Percentiles rank a stretch among this genome's conserved stretches.
Evolutionary conservation across 2,797 vertebrate genomes (phyloP).

Genomic region (Gymnodraco acuticeps): DNA sequence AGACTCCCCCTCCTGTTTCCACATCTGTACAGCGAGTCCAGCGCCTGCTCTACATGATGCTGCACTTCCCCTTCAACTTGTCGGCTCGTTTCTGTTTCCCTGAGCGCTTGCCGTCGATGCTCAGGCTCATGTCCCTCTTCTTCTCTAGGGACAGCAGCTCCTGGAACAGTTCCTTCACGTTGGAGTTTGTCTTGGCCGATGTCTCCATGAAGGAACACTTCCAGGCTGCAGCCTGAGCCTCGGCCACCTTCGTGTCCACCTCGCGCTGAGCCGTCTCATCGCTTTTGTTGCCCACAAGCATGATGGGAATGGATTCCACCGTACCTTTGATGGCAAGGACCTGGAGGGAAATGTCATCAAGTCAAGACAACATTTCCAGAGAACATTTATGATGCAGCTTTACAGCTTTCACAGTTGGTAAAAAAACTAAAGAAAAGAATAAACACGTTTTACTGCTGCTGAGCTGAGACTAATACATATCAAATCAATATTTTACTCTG

Average conservation of each 20-base stretch:
- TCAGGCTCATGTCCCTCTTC: slow-evolving; percentile 92
- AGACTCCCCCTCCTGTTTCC: slow-evolving; percentile 8
- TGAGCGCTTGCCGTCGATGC: slow-evolving; percentile 92
- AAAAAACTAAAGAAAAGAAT: too few species aligned
- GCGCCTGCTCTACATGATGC: slow-evolving; percentile 87
- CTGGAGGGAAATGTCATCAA: slow-evolving; percentile 27
- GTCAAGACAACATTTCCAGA: slow-evolving; percentile 1
- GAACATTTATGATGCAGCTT: slow-evolving; percentile 1
- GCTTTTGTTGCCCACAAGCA: slow-evolving; percentile 97
- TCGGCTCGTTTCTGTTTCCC: slow-evolving; percentile 93
- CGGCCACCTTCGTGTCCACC: slow-evolving; percentile 90
- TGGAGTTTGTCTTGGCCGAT: slow-evolving; percentile 96
- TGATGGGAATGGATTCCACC: slow-evolving; percentile 94
- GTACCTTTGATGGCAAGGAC: slow-evolving; percentile 93
- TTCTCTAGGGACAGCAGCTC: slow-evolving; percentile 96
- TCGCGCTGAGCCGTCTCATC: slow-evolving; percentile 92
- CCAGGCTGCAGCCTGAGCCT: slow-evolving; percentile 91
- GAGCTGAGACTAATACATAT: not conserved
- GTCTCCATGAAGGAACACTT: slow-evolving; percentile 97
- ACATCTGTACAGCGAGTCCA: slow-evolving; percentile 13
- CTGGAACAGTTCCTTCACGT: slow-evolving; percentile 96
- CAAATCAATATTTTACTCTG: not conserved
- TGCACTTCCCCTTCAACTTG: slow-evolving; percentile 94
- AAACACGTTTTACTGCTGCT: too few species aligned
- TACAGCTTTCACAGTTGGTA: not conserved